Evolutionary conservation across 2,113 vertebrate genomes (phyloP).

Genomic region (Capreolus pygargus): DNA sequence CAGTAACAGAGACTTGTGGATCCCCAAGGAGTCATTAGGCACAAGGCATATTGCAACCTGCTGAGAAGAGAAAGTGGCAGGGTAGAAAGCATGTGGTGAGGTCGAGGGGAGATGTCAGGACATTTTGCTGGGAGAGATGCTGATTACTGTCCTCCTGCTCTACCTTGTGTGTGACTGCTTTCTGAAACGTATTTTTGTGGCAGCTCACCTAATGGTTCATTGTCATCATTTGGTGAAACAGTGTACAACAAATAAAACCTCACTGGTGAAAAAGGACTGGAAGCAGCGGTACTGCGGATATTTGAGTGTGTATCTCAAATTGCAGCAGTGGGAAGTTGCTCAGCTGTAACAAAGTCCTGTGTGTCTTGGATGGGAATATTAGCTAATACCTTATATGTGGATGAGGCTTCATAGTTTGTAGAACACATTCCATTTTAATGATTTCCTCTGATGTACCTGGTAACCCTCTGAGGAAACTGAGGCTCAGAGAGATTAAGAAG

Average conservation of each 20-base stretch:
- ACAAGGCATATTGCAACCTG: conserved; percentile 7
- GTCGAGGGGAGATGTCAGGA: background rate
- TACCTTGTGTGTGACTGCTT: background rate
- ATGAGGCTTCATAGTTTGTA: background rate
- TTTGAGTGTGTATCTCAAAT: background rate
- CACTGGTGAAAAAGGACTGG: background rate
- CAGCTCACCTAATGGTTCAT: background rate
- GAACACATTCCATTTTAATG: background rate
- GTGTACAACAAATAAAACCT: background rate
- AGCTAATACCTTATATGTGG: background rate
- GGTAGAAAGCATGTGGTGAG: too few relatives aligned
- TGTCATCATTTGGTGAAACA: conserved; percentile 17
- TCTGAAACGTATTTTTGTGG: background rate
- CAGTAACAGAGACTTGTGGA: background rate
- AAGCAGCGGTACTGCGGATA: background rate
- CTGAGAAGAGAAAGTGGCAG: background rate
- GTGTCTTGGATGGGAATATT: background rate
- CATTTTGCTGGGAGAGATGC: background rate
- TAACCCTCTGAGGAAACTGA: background rate
- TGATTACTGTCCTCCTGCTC: background rate
- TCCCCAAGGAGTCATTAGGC: background rate
- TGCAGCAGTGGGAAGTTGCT: background rate
- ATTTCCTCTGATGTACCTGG: background rate
- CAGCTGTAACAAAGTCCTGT: background rate
- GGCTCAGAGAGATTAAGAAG: background rate